phyloP scores from a whole-genome alignment of 2,113 vertebrate species.

The Eolophus roseicapilla region DNA sequence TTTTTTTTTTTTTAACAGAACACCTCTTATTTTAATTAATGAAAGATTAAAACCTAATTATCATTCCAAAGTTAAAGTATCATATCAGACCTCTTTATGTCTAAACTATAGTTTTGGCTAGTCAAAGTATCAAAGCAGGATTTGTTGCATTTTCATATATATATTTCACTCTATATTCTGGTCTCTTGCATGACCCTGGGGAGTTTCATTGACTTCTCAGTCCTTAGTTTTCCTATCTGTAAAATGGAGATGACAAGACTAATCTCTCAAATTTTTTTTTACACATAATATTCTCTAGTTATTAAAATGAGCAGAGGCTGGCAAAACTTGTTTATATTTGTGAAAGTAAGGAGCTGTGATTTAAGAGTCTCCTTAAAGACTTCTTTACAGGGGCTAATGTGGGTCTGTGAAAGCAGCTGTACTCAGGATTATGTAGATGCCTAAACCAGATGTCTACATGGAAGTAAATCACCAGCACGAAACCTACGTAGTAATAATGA shows the following conservation, averaged over 20 bases:
- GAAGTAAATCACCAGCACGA: background rate
- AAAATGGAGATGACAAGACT: background rate
- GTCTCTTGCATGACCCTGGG: background rate
- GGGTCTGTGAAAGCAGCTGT: background rate
- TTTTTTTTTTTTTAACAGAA: background rate
- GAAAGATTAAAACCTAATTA: background rate
- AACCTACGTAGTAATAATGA: background rate
- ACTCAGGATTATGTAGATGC: background rate
- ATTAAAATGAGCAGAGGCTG: background rate
- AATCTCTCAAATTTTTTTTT: background rate
- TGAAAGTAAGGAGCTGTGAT: background rate
- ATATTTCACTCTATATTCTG: background rate
- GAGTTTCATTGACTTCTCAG: background rate
- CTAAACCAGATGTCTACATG: background rate
- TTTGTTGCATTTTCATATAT: background rate
- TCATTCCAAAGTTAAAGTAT: background rate
- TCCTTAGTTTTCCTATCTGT: background rate
- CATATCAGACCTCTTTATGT: background rate
- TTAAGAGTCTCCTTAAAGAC: background rate
- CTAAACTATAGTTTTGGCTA: background rate
- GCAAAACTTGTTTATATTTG: background rate
- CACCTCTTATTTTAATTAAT: background rate
- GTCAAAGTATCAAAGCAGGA: background rate
- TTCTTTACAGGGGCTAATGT: background rate
- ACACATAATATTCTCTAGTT: background rate